Evolutionary conservation across 2,888 invertebrate species (phyloP).

Genomic region (Shargacucullia verbasci): DNA sequence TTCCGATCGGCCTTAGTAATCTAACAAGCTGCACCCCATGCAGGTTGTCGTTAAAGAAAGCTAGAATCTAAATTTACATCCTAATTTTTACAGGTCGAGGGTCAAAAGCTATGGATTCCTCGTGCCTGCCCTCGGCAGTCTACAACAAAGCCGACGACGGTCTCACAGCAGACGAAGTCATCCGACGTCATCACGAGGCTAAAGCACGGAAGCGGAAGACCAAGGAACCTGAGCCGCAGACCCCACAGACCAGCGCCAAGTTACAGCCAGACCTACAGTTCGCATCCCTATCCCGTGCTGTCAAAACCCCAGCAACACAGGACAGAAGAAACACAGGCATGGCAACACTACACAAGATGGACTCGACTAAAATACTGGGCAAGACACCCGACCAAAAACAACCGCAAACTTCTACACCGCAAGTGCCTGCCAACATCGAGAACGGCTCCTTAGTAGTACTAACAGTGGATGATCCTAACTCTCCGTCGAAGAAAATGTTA

Average conservation of each 20-base stretch:
- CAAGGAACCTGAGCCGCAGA: background rate
- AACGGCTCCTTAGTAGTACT: slow-evolving; percentile 81
- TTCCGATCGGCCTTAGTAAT: no score
- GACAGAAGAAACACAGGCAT: slow-evolving; percentile 35
- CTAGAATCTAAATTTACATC: background rate
- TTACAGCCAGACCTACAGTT: slow-evolving; percentile 2
- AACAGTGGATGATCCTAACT: slow-evolving; percentile 80
- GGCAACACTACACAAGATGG: slow-evolving; percentile 49
- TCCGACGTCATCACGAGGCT: slow-evolving; percentile 60
- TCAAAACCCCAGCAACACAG: slow-evolving; percentile 16
- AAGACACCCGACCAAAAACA: slow-evolving; percentile 44
- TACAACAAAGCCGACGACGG: slow-evolving; percentile 29
- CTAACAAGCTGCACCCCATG: no score
- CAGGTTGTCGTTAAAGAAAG: no score
- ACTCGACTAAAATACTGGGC: slow-evolving; percentile 32
- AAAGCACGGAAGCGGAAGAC: slow-evolving; percentile 23
- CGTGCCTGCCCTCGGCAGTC: slow-evolving; percentile 46
- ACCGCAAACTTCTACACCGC: slow-evolving; percentile 49
- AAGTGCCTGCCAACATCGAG: slow-evolving; percentile 76
- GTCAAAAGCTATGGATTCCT: slow-evolving; percentile 66
- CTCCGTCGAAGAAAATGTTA: slow-evolving; percentile 81
- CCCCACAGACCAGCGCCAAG: slow-evolving; percentile 14
- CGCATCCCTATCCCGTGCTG: background rate
- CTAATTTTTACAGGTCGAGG: slow-evolving; percentile 66
- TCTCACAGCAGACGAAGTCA: slow-evolving; percentile 69